Conservation (phyloP, 2,113 vertebrate genomes). For the Speoplatyrhinus poulsoni region DNA sequence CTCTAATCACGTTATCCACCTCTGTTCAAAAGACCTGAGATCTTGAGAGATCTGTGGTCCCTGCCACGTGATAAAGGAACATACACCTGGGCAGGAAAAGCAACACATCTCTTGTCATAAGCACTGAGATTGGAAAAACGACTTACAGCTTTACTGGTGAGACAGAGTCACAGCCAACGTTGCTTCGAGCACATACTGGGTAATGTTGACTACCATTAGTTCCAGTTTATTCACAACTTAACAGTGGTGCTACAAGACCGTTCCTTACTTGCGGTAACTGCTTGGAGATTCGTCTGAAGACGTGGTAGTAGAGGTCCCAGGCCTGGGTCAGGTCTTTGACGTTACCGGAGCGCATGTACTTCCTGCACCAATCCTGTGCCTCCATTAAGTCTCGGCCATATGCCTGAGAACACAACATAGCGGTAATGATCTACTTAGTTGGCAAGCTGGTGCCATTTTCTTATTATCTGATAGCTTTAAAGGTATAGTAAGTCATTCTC, state of each 20-base stretch:
- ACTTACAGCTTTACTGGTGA: background rate
- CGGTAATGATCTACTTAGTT: constrained; percentile 9
- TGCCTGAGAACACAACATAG: constrained; percentile 74
- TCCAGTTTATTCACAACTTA: background rate
- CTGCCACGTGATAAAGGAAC: constrained; percentile 24
- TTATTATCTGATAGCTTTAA: background rate
- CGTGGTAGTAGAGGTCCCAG: constrained; percentile 98
- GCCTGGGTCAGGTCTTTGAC: constrained; percentile 98
- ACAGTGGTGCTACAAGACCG: too few relatives aligned
- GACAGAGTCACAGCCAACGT: constrained; percentile 4
- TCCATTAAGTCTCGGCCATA: constrained; percentile 98
- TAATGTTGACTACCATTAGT: constrained; percentile 4
- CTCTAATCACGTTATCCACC: background rate
- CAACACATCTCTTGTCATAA: constrained; percentile 26
- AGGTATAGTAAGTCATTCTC: too few relatives aligned
- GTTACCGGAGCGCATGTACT: constrained; percentile 98
- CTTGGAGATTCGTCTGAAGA: constrained; percentile 97
- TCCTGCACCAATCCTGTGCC: constrained; percentile 98
- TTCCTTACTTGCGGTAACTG: constrained; percentile 92
- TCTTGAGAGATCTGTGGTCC: background rate
- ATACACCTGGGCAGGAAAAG: constrained; percentile 7
- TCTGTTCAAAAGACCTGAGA: background rate
- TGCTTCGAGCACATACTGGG: background rate
- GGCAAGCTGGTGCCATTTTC: background rate
- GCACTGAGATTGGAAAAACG: constrained; percentile 15